These are phyloP conservation scores for Morinoia aosen DNA, from an alignment of 2,888 invertebrate species.

Conservation along the genomic window DNA sequence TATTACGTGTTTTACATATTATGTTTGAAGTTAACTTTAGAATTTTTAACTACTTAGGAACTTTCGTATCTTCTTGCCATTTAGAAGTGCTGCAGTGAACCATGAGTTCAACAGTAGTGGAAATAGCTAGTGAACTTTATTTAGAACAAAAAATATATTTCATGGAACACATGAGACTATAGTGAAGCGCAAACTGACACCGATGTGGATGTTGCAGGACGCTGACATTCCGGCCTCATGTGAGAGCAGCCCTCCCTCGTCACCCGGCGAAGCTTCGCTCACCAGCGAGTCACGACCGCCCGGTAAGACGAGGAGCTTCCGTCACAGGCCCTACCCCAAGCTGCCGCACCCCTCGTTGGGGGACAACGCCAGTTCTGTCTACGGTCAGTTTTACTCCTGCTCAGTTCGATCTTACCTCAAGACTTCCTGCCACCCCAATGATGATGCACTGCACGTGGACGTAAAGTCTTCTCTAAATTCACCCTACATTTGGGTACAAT, in stretches of 20 bases:
- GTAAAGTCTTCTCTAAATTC: background rate
- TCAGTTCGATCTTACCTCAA: background rate
- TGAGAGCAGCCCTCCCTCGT: conserved; percentile 56
- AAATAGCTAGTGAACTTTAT: background rate
- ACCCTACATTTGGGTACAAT: background rate
- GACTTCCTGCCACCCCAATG: background rate
- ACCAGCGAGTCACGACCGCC: conserved; percentile 55
- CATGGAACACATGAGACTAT: background rate
- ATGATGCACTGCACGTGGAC: background rate
- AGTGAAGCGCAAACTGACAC: background rate
- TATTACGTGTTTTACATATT: too few relatives aligned
- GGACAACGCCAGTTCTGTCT: background rate
- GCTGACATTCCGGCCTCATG: background rate
- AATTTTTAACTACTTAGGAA: background rate
- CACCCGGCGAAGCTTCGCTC: conserved; percentile 53
- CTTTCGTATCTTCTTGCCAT: background rate
- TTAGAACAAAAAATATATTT: background rate
- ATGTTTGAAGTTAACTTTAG: too few relatives aligned
- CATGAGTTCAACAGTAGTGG: background rate
- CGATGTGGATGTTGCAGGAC: background rate
- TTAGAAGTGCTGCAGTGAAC: background rate
- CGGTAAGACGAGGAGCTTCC: conserved; percentile 62
- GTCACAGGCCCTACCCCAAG: conserved; percentile 64
- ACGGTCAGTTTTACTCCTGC: background rate
- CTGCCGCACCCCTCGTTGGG: conserved; percentile 42